Evolutionary conservation across 2,113 vertebrate species (phyloP).

Genomic region (Petroica traversi): DNA sequence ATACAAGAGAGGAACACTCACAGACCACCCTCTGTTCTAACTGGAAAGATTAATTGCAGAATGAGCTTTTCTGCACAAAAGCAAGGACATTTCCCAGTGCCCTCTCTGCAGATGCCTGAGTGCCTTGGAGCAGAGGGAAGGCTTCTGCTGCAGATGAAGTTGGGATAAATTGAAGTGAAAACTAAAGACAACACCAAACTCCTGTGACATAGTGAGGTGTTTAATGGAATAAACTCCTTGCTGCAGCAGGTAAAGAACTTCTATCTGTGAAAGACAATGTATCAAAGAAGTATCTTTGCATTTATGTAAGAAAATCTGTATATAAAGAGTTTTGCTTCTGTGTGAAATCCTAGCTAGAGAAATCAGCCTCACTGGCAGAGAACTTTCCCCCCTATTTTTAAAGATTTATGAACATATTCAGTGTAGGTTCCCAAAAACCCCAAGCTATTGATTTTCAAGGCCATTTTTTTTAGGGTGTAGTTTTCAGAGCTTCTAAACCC

Average conservation of each 20-base stretch:
- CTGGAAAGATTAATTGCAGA: not conserved
- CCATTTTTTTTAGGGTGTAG: not conserved
- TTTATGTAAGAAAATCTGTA: not conserved
- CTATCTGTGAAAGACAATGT: not conserved
- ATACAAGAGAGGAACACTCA: not conserved
- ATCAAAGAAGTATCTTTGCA: not conserved
- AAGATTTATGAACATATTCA: not conserved
- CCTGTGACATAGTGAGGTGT: not conserved
- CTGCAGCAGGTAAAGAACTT: not conserved
- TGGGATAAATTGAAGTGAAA: not conserved
- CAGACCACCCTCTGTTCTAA: not conserved
- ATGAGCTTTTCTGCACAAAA: not conserved
- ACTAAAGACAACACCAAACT: not conserved
- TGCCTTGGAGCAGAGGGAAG: not conserved
- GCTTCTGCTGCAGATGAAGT: not conserved
- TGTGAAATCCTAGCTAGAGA: not conserved
- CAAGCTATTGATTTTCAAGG: not conserved
- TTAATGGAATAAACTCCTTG: not conserved
- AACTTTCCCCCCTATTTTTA: fast-evolving
- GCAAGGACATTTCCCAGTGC: not conserved
- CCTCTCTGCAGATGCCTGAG: not conserved
- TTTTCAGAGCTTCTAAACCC: not conserved
- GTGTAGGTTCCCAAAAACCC: not conserved
- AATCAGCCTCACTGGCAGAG: not conserved
- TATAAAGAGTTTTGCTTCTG: not conserved